Conservation (phyloP, 92 coral and sea anemone genomes). For the Phenganax subtilis region DNA sequence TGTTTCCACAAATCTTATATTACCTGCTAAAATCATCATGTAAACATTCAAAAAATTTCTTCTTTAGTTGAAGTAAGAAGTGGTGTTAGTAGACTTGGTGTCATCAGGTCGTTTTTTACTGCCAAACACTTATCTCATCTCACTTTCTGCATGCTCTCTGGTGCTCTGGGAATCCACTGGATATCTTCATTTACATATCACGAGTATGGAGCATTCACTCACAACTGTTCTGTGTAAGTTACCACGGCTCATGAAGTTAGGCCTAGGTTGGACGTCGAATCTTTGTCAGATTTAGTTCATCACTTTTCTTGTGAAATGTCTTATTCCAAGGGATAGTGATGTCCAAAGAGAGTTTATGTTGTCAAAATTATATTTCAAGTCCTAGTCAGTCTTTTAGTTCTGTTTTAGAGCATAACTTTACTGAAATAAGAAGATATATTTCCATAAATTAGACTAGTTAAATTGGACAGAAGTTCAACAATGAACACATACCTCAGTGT, state of each 20-base stretch:
- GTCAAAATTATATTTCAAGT: too few relatives aligned
- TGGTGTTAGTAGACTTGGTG: constrained; percentile 17
- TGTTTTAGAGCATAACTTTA: neutral
- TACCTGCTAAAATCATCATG: too few relatives aligned
- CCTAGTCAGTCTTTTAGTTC: neutral
- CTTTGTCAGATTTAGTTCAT: neutral
- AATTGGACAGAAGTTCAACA: too few relatives aligned
- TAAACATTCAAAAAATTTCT: neutral
- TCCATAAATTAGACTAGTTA: too few relatives aligned
- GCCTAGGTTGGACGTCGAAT: neutral
- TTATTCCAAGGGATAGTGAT: too few relatives aligned
- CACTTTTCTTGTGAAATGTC: too few relatives aligned
- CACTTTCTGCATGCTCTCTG: constrained; percentile 9
- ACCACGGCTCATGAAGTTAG: neutral
- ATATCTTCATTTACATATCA: constrained; percentile 5
- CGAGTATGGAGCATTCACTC: constrained; percentile 25
- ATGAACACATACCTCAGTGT: too few relatives aligned
- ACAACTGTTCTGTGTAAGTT: constrained; percentile 20
- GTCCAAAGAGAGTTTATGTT: too few relatives aligned
- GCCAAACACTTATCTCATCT: constrained; percentile 26
- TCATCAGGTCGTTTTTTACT: constrained; percentile 11
- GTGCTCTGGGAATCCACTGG: constrained; percentile 11
- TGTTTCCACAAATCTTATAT: too few relatives aligned
- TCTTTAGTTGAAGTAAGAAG: constrained; percentile 29
- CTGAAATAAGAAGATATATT: neutral